Evolutionary conservation across 2,888 invertebrate genomes (phyloP).

Genomic region (Ormia ochracea): DNA sequence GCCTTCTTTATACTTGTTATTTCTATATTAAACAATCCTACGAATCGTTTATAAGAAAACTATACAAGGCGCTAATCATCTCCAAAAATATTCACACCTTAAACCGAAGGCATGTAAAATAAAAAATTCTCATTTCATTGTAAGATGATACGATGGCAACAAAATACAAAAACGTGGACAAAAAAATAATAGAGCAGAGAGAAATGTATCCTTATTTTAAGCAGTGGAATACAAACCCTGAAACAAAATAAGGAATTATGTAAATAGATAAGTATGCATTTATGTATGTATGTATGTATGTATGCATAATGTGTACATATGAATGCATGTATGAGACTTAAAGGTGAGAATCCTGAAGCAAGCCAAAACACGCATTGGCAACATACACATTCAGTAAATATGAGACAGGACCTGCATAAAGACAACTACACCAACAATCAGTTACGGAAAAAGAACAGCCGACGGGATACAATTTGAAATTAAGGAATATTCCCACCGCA

Average conservation of each 20-base stretch:
- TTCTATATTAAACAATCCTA: no score
- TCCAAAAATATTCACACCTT: no score
- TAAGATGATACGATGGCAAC: no score
- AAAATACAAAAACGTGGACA: conserved; percentile 36
- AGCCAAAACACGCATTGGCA: background rate
- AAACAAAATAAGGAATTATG: background rate
- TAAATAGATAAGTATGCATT: conserved; percentile 32
- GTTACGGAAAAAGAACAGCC: conserved; percentile 27
- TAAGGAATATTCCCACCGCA: conserved; percentile 56
- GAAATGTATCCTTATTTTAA: conserved; percentile 30
- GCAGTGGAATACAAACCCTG: background rate
- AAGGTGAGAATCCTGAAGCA: no score
- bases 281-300: no score
- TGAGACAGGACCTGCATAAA: conserved; percentile 63
- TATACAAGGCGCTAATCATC: no score
- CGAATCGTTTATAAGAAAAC: no score
- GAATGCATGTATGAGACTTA: no score
- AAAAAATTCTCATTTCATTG: no score
- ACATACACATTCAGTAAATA: conserved; percentile 7
- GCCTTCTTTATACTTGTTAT: no score
- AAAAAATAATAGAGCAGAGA: conserved; percentile 29
- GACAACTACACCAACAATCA: conserved; percentile 13
- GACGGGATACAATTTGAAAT: conserved; percentile 63
- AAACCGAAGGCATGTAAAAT: no score
- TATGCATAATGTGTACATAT: no score